Conservation (phyloP, 2,113 vertebrate species). For the Percina caprodes region DNA sequence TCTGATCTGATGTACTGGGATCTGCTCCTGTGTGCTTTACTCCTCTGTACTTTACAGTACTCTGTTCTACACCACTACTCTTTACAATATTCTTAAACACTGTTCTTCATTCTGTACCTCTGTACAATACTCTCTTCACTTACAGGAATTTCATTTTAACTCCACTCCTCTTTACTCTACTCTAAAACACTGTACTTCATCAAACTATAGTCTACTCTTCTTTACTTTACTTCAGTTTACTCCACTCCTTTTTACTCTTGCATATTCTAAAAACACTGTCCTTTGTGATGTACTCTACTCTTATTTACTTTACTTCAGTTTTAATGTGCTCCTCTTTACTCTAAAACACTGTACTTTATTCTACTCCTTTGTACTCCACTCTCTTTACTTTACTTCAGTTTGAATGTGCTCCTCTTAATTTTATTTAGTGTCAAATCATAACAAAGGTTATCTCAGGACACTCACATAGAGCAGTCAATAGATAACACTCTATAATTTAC, state of each 20-base stretch:
- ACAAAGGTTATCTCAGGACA: too few species aligned
- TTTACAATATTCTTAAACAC: background rate
- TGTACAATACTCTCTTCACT: background rate
- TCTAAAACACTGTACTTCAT: too few species aligned
- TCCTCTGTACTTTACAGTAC: background rate
- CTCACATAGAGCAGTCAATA: too few species aligned
- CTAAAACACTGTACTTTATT: background rate
- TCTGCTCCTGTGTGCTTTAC: background rate
- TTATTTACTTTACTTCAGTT: background rate
- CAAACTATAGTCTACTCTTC: background rate
- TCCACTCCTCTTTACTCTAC: too few species aligned
- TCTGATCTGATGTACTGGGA: constrained; percentile 21
- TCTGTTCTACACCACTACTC: background rate
- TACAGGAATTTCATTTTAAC: background rate
- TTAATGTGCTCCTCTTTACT: background rate
- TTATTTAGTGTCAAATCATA: too few species aligned
- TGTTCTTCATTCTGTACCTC: background rate
- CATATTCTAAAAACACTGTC: too few species aligned
- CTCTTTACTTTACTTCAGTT: too few species aligned
- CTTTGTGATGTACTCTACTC: background rate
- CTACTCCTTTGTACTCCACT: background rate
- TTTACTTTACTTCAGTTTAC: background rate
- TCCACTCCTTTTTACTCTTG: too few species aligned
- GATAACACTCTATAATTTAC: too few species aligned
- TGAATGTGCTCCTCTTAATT: too few species aligned